A percentile compares a stretch with the other conserved stretches of the same genome.
Conservation (phyloP, 92 coral and sea anemone species). For the Muricea muricata region DNA sequence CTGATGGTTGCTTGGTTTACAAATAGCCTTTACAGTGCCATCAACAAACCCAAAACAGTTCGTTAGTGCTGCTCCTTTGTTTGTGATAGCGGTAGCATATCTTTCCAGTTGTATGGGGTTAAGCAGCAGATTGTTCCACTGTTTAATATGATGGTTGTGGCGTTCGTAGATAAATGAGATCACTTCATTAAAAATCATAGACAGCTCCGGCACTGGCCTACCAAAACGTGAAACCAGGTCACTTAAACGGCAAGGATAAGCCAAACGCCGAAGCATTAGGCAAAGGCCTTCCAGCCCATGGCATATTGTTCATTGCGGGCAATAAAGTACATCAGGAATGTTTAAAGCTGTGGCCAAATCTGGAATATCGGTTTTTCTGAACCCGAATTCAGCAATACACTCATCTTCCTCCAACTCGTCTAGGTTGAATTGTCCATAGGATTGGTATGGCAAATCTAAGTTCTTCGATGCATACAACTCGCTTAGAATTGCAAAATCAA, state of each 20-base stretch:
- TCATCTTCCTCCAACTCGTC: not conserved
- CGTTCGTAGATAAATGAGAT: not conserved
- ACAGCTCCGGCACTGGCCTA: not conserved
- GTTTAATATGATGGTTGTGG: not conserved
- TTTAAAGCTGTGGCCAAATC: not conserved
- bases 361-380: not conserved
- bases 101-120: not conserved
- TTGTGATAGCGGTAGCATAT: not conserved
- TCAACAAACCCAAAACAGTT: not conserved
- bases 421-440: not conserved
- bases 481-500: constrained; percentile 36
- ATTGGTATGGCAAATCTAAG: constrained; percentile 23
- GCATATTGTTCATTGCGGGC: not conserved
- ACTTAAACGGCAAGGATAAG: constrained; percentile 1
- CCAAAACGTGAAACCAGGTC: not conserved
- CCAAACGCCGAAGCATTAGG: not conserved
- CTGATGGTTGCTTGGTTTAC: no score
- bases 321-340: not conserved
- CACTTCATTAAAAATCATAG: not conserved
- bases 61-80: not conserved
- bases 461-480: constrained; percentile 22
- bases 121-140: not conserved
- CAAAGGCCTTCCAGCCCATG: no score
- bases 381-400: not conserved
- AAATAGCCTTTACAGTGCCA: no score